A percentile compares a stretch with the other conserved stretches of the same genome.
Conservation (phyloP, 2,113 vertebrate species). For the Lycocorax pyrrhopterus region DNA sequence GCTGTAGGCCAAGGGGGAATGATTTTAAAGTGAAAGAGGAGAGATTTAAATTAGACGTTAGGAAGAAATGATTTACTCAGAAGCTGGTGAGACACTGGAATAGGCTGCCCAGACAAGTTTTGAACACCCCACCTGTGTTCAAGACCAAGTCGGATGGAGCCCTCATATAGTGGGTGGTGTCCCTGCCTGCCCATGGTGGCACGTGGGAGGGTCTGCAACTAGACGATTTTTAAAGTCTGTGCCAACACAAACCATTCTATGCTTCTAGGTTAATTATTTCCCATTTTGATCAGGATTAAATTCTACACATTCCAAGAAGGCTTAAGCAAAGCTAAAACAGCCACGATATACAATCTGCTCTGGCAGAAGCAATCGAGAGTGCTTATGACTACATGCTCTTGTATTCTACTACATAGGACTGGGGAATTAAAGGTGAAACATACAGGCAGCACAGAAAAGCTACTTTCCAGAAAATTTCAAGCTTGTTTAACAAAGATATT, state of each 20-base stretch:
- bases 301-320: neutral
- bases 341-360: neutral
- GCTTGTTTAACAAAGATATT: neutral
- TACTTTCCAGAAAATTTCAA: neutral
- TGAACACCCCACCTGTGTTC: neutral
- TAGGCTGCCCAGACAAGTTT: neutral
- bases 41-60: neutral
- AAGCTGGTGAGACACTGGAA: neutral
- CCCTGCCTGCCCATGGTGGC: neutral
- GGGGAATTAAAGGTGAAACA: neutral
- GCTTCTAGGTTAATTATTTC: neutral
- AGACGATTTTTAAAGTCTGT: neutral
- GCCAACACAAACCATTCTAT: neutral
- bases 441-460: neutral
- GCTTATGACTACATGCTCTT: neutral
- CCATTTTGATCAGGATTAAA: neutral
- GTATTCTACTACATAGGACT: neutral
- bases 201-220: too few relatives aligned
- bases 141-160: rapidly evolving
- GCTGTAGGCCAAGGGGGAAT: neutral
- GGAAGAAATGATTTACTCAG: neutral
- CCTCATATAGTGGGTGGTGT: rapidly evolving
- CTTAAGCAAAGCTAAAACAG: neutral
- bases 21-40: neutral
- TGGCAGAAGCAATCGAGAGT: neutral